These are phyloP conservation scores for Steinernema feltiae DNA, from an alignment of 1,140 invertebrate genomes.

Conservation along the genomic window DNA sequence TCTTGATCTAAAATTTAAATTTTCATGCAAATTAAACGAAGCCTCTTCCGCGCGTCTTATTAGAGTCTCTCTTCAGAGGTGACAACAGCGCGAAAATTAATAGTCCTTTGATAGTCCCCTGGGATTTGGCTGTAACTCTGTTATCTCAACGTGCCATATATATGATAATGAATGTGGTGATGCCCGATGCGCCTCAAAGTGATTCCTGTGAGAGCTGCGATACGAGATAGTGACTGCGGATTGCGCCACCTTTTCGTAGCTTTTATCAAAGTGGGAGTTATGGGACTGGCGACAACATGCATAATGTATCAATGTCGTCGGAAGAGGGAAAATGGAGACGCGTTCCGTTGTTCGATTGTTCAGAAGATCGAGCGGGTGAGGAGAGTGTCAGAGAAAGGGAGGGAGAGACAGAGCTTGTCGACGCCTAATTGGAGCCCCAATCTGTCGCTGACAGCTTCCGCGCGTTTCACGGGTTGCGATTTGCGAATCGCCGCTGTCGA, in stretches of 20 bases:
- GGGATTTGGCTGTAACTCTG: neutral
- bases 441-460: constrained; percentile 12
- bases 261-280: neutral
- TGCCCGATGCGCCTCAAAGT: neutral
- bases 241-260: neutral
- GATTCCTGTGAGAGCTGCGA: too few relatives aligned
- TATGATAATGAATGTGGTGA: neutral
- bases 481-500: constrained; percentile 9
- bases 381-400: neutral
- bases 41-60: neutral
- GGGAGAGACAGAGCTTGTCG: constrained; percentile 8
- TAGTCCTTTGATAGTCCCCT: neutral
- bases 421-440: constrained; percentile 10
- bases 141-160: constrained; percentile 7
- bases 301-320: constrained; percentile 14
- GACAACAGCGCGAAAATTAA: neutral
- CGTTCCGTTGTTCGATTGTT: constrained; percentile 13
- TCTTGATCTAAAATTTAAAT: constrained; percentile 5
- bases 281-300: neutral
- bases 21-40: neutral
- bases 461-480: constrained; percentile 12
- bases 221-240: too few relatives aligned
- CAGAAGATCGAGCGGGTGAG: neutral
- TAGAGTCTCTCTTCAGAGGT: neutral
- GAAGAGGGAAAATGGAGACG: neutral